Conservation (phyloP, 2,797 vertebrate species). For the Sebastolobus alascanus region DNA sequence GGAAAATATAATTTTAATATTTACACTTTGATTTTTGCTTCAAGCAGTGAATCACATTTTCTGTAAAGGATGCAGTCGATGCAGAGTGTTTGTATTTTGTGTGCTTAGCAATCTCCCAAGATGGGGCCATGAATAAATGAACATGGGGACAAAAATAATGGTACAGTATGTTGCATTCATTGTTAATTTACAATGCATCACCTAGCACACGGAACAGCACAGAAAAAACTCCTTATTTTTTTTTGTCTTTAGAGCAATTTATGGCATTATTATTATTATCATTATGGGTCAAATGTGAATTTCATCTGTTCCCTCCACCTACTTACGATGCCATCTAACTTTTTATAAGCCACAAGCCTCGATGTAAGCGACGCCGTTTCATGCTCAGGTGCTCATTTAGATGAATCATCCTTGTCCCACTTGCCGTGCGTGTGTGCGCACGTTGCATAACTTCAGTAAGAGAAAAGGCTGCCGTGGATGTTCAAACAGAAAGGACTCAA, state of each 20-base stretch:
- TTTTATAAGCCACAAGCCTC: constrained; percentile 18
- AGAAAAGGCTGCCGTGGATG: constrained; percentile 37
- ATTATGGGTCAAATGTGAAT: not conserved
- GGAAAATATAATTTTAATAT: constrained; percentile 6
- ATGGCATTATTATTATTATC: not conserved
- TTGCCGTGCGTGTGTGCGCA: not conserved
- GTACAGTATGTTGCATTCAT: not conserved
- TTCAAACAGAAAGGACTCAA: constrained; percentile 27
- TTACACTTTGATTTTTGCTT: constrained; percentile 20
- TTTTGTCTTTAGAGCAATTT: not conserved
- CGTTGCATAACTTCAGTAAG: constrained; percentile 51
- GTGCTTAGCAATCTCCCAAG: not conserved
- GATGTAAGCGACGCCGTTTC: constrained; percentile 27
- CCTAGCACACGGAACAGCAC: not conserved
- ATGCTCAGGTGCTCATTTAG: constrained; percentile 54
- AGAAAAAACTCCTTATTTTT: not conserved
- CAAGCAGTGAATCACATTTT: constrained; percentile 3
- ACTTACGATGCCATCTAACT: constrained; percentile 8
- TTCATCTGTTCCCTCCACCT: constrained; percentile 2
- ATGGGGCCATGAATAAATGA: constrained; percentile 11
- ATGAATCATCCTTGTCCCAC: constrained; percentile 60
- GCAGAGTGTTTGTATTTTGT: not conserved
- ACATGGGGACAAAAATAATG: not conserved
- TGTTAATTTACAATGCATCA: not conserved
- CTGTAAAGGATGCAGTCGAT: not conserved